phyloP scores from a whole-genome alignment of 1,140 invertebrate species.

The Drosophila orena region DNA sequence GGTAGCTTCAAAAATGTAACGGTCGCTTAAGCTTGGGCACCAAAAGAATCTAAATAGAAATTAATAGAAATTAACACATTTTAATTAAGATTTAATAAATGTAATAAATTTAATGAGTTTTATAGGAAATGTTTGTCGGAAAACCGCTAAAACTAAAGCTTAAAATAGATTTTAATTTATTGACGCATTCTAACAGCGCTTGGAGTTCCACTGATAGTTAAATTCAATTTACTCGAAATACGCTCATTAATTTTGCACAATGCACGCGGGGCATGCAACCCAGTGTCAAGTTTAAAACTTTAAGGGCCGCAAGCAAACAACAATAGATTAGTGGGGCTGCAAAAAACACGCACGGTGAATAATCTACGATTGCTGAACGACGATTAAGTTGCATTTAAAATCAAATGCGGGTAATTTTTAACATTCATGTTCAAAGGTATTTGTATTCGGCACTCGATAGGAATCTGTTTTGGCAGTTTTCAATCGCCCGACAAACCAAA shows the following conservation, averaged over 20 bases:
- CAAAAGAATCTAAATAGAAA: neutral
- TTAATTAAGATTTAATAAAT: too few relatives aligned
- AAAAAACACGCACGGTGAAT: constrained; percentile 71
- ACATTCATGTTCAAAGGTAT: constrained; percentile 9
- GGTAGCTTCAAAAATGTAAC: constrained; percentile 2
- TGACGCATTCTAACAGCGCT: constrained; percentile 2
- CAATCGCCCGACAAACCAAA: constrained; percentile 3
- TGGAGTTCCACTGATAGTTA: constrained; percentile 13
- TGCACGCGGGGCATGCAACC: constrained; percentile 49
- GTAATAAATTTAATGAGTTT: too few relatives aligned
- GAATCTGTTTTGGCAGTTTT: constrained; percentile 20
- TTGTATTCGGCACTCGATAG: constrained; percentile 14
- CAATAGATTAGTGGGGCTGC: constrained; percentile 35
- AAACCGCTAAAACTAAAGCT: too few relatives aligned
- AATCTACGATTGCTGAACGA: constrained; percentile 46
- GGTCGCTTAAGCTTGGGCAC: neutral
- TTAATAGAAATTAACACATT: too few relatives aligned
- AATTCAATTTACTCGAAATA: constrained; percentile 65
- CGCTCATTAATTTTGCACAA: constrained; percentile 62
- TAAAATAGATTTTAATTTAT: neutral
- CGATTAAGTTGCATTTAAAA: constrained; percentile 62
- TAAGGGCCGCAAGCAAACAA: constrained; percentile 12
- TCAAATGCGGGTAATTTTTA: constrained; percentile 61
- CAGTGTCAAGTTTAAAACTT: constrained; percentile 51
- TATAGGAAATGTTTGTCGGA: too few relatives aligned